phyloP scores from a whole-genome alignment of 2,888 invertebrate species.

The Adelphocoris suturalis region DNA sequence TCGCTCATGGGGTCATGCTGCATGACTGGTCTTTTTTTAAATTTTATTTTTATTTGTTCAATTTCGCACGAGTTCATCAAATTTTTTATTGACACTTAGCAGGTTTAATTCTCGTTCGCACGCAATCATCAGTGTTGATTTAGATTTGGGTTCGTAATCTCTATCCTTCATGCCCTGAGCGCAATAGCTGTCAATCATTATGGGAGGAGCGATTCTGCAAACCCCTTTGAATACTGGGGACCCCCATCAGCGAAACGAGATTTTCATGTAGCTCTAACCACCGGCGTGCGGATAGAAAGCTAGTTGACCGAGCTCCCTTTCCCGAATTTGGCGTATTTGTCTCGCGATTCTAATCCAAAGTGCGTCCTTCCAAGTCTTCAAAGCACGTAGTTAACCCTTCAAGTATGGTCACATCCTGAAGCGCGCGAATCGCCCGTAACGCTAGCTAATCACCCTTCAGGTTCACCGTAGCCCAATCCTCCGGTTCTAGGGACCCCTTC shows the following conservation, averaged over 20 bases:
- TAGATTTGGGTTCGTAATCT: not conserved
- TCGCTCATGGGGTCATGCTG: too few relatives aligned
- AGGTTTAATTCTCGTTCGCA: too few relatives aligned
- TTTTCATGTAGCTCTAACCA: slow-evolving; percentile 10
- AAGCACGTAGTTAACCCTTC: slow-evolving; percentile 64
- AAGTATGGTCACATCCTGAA: slow-evolving; percentile 65
- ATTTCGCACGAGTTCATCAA: too few relatives aligned
- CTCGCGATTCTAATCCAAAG: slow-evolving; percentile 38
- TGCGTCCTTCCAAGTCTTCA: slow-evolving; percentile 53
- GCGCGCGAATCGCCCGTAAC: slow-evolving; percentile 42
- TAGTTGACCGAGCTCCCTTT: not conserved
- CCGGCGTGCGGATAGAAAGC: slow-evolving; percentile 9
- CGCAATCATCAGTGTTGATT: too few relatives aligned
- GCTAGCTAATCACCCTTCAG: slow-evolving; percentile 48
- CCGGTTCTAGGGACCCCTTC: not conserved
- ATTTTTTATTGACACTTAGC: too few relatives aligned
- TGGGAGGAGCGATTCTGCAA: not conserved
- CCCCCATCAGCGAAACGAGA: slow-evolving; percentile 9
- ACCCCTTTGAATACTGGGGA: not conserved
- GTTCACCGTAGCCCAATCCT: slow-evolving; percentile 22
- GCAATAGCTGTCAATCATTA: not conserved
- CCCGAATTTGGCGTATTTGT: slow-evolving; percentile 37
- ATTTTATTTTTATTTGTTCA: too few relatives aligned
- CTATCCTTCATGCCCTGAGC: not conserved
- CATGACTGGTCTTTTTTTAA: too few relatives aligned